Evolutionary conservation across 2,113 vertebrate genomes (phyloP).

Genomic region (Antechinus flavipes): DNA sequence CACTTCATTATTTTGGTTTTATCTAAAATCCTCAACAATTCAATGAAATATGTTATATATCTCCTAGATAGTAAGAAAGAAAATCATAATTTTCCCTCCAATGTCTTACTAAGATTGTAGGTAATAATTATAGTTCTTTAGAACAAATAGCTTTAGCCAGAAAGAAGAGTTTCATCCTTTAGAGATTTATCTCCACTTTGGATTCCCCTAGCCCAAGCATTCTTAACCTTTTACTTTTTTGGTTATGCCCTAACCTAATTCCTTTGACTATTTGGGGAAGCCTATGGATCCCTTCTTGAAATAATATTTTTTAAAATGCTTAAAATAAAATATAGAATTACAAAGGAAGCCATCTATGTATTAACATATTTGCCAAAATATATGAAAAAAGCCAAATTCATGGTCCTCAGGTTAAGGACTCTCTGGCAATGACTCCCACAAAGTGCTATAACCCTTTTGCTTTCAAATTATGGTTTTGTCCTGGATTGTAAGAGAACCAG

Average conservation of each 20-base stretch:
- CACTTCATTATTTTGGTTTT: constrained; percentile 15
- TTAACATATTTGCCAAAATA: neutral
- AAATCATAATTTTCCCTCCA: neutral
- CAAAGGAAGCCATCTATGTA: neutral
- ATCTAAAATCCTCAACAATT: neutral
- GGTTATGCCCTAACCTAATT: neutral
- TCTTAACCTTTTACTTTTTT: neutral
- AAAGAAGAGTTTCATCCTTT: neutral
- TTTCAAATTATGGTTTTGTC: neutral
- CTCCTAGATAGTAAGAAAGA: neutral
- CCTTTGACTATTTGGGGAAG: neutral
- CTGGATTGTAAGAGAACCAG: neutral
- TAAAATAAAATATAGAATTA: neutral
- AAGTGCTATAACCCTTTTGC: neutral
- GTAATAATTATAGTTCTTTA: neutral
- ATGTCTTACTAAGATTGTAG: neutral
- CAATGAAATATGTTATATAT: neutral
- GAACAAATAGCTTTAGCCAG: neutral
- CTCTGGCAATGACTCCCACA: neutral
- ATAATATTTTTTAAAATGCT: neutral
- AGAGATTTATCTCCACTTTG: neutral
- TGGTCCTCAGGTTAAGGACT: neutral
- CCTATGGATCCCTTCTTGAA: neutral
- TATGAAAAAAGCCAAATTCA: neutral
- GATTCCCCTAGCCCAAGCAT: neutral